Percentiles rank a stretch among this genome's conserved stretches.
Conservation (phyloP, 2,797 vertebrate species). For the Kryptolebias ocellatus region DNA sequence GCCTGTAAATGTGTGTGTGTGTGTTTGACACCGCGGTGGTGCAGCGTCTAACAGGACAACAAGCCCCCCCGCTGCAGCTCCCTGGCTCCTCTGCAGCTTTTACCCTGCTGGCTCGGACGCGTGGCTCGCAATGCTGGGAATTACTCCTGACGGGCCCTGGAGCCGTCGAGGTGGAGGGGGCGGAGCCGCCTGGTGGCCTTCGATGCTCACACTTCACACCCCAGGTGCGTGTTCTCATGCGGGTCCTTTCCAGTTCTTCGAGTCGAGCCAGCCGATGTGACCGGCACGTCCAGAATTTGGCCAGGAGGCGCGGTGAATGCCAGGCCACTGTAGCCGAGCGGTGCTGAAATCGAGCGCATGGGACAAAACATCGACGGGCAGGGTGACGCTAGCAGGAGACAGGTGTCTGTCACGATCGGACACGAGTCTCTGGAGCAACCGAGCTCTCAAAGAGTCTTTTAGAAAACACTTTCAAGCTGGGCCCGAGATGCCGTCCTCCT, state of each 20-base stretch:
- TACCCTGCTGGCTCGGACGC: neutral
- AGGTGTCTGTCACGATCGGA: conserved; percentile 15
- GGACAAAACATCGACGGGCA: conserved; percentile 43
- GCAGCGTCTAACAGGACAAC: conserved; percentile 16
- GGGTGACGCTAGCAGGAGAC: conserved; percentile 35
- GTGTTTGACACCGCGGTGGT: conserved; percentile 4
- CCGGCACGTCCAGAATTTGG: conserved; percentile 54
- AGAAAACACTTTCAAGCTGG: too few species aligned
- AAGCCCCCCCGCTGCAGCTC: conserved; percentile 27
- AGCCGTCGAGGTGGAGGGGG: conserved; percentile 1
- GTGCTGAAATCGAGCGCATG: conserved; percentile 24
- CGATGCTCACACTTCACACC: neutral
- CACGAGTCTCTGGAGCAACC: too few species aligned
- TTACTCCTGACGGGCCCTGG: conserved; percentile 1
- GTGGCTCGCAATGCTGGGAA: conserved; percentile 1
- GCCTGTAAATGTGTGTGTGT: conserved; percentile 16
- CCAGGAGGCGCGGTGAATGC: conserved; percentile 38
- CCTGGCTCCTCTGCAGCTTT: conserved; percentile 16
- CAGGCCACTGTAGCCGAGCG: conserved; percentile 24
- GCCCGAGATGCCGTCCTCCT: too few species aligned
- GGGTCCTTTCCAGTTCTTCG: neutral
- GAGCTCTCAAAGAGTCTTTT: too few species aligned
- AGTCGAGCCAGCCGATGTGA: conserved; percentile 44
- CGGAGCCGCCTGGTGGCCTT: conserved; percentile 1
- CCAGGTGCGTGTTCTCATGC: neutral